A percentile compares a stretch with the other conserved stretches of the same genome.
phyloP scores from a whole-genome alignment of 2,797 vertebrate species.

The Momotus momota region DNA sequence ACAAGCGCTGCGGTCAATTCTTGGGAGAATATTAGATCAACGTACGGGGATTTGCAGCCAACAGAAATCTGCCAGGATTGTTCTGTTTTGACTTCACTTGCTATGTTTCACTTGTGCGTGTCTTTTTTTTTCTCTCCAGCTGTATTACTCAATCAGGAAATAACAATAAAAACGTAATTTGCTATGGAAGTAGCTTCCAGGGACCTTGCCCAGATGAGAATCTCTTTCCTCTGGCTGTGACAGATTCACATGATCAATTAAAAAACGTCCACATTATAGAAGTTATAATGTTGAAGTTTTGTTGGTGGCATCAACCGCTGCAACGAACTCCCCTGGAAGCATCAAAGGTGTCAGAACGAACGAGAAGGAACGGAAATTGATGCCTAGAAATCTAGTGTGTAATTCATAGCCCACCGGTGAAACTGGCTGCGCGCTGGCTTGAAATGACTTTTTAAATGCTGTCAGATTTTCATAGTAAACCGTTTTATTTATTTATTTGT shows the following conservation, averaged over 20 bases:
- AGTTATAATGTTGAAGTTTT: not conserved
- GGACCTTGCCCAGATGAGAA: not conserved
- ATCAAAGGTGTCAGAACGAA: not conserved
- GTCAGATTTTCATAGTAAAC: not conserved
- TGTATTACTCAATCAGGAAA: slow-evolving; percentile 31
- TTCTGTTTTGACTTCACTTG: not conserved
- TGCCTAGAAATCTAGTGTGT: not conserved
- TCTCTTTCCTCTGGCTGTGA: not conserved
- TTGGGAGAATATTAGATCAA: not conserved
- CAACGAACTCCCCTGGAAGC: not conserved
- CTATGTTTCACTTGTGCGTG: not conserved
- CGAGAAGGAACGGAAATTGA: not conserved
- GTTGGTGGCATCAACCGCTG: not conserved
- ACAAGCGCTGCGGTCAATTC: not conserved
- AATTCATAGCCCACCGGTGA: not conserved
- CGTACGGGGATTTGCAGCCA: not conserved
- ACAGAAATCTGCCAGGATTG: not conserved
- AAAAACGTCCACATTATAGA: not conserved
- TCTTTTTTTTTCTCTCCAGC: not conserved
- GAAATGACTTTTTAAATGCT: not conserved
- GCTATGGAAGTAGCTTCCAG: not conserved
- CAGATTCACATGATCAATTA: not conserved
- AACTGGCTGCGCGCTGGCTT: not conserved
- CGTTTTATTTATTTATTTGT: not conserved
- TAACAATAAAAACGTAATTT: slow-evolving; percentile 19